Conservation (phyloP, 1,140 invertebrate species). For the Drosophila paulistorum region DNA sequence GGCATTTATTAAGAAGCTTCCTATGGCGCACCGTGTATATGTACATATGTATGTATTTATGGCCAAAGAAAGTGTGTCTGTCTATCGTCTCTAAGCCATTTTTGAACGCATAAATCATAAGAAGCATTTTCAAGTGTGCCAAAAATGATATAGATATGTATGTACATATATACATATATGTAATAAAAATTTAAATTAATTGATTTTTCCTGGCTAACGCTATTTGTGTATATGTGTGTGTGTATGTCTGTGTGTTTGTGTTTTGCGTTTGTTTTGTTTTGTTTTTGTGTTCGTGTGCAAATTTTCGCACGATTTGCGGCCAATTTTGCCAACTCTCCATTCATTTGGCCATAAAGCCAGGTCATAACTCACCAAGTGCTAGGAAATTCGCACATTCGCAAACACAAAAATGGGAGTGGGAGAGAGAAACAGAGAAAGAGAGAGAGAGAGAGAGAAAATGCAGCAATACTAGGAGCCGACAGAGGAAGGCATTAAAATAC, state of each 20-base stretch:
- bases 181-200: conserved; percentile 76
- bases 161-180: conserved; percentile 9
- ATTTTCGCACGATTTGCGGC: conserved; percentile 66
- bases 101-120: background rate
- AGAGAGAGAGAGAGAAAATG: background rate
- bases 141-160: background rate
- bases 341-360: conserved; percentile 18
- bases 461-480: background rate
- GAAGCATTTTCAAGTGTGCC: conserved; percentile 32
- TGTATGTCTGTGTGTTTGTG: background rate
- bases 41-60: background rate
- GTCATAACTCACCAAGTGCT: conserved; percentile 47
- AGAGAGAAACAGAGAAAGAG: background rate
- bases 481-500: conserved; percentile 58
- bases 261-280: background rate
- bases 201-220: conserved; percentile 51
- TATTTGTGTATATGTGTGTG: background rate
- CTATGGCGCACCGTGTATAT: background rate
- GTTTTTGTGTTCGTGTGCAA: conserved; percentile 14
- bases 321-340: conserved; percentile 48
- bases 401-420: background rate
- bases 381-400: background rate
- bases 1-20: background rate
- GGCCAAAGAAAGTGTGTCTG: background rate
- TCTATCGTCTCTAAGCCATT: background rate